Base-by-base conservation (phyloP, 2,888 invertebrate genomes). In the Tachina lurida region DNA sequence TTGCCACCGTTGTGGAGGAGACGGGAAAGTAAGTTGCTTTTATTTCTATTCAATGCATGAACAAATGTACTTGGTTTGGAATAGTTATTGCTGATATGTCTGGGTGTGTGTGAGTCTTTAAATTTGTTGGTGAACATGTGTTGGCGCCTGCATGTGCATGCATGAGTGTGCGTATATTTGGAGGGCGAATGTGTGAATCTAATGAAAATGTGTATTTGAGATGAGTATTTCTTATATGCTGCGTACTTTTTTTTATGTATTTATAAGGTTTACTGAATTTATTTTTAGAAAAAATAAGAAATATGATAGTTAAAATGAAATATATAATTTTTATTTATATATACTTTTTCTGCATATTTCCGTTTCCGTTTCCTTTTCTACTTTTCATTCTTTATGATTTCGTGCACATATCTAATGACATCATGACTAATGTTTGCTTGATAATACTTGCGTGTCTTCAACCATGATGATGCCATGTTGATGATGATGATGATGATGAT, bases 1-100 rank as follows among this genome's bases (percentile, higher is more conserved):
- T 98, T 88, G 97, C 97, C 47, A 97, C 98, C 4, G 97, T 97
- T 81, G 95, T 96, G 79, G 97, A 97, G 92, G 97, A 97, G 93
- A 95, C 95, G 74, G 95, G 95, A 88, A 94, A 94, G 97, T 97
- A 94, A 96, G 97, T 95, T 76, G 80, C 73, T 56, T 75, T 76
- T 52, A 75, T 76, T 63, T 73, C n/a, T 54, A 43, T 39, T 43
- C 19, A 49, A 76, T 67, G 15, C 58, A 56, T n/a, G 39, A 8
- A 7, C 22, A 56, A 17, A 62, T 17, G 15, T 15, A 54, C 15
- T 39, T 31, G 31, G 7, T 31, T 7, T 31, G 31, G 7, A 31
- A 12, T 9, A n/a, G n/a, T n/a, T n/a, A 12, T 68, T 56, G 47
- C 3, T 15, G 22, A 39, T 31, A 7, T 31, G 3, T 65, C 5